Base-by-base conservation (phyloP, 2,113 vertebrate species). In the Tupaia tana region DNA sequence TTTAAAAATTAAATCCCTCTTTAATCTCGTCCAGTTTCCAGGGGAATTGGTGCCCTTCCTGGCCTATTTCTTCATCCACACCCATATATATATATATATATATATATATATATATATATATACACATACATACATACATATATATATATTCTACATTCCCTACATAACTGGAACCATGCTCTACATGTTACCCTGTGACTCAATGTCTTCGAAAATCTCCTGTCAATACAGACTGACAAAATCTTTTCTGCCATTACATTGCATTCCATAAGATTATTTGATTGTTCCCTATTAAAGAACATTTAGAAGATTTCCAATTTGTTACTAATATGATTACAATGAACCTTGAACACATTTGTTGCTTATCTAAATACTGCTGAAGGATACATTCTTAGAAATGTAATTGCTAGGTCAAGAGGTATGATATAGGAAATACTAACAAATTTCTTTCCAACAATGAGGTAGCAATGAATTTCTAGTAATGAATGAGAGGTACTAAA, bases 361-460 rank as follows among this genome's bases (percentile, higher is more conserved):
- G 20, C 25, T 91, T 15, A 0, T 58, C 69, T 61, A 85, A 64
- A 31, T 29, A 63, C 10, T n/a, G 29, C 63, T 69, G 54, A 59
- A 85, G 56, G 24, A 58, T 2, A 69, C 4, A 34, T 4, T 25
- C 19, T 67, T 78, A 69, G 34, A 82, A 34, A 56, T 20, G 8
- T 9, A 73, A 81, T 77, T 54, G 15, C 20, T 58, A 14, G 59
- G 25, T 59, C 82, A 77, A 79, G 86, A 71, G 31, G 27, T 29
- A 6, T 43, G 6, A 43, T 43, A 14, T 11, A 31, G 63, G 22
- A 77, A 14, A 61, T 43, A 22, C 4, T 73, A 29, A 31, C 81
- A 88, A 77, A 88, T 81, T 34, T 75, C 54, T 93, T 93, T 86
- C 70, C 74, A 77, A 43, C 67, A 87, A 84, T 75, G 34, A 82